Evolutionary conservation across 2,113 vertebrate genomes (phyloP).

Genomic region (Lathamus discolor): DNA sequence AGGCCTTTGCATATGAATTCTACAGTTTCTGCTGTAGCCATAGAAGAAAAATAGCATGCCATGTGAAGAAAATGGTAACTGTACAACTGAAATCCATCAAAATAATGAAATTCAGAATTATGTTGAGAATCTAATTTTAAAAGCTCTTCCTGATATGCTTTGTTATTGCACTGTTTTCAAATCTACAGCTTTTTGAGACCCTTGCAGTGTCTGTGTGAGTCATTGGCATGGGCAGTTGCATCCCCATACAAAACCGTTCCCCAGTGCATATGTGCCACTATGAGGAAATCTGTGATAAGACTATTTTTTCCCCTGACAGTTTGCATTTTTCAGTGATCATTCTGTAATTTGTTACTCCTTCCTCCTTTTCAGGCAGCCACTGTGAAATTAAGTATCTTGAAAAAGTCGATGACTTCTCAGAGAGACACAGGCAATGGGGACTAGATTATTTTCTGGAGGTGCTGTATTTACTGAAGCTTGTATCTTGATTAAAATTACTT

Average conservation of each 20-base stretch:
- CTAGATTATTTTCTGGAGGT: constrained; percentile 73
- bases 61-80: not conserved
- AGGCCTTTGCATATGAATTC: not conserved
- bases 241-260: not conserved
- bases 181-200: not conserved
- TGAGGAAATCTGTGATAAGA: not conserved
- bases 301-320: not conserved
- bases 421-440: constrained; percentile 62
- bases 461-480: constrained; percentile 65
- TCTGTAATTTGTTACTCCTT: not conserved
- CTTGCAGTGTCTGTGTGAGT: not conserved
- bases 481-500: constrained; percentile 19
- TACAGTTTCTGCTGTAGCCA: not conserved
- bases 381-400: constrained; percentile 70
- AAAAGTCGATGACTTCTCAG: constrained; percentile 44
- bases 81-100: not conserved
- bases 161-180: not conserved
- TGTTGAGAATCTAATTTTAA: not conserved
- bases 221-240: not conserved
- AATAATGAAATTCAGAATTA: not conserved
- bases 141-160: not conserved
- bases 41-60: not conserved
- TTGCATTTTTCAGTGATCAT: not conserved
- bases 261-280: not conserved
- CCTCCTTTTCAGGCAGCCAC: constrained; percentile 60